Evolutionary conservation across 2,113 vertebrate species (phyloP).

Genomic region (Lepus europaeus): DNA sequence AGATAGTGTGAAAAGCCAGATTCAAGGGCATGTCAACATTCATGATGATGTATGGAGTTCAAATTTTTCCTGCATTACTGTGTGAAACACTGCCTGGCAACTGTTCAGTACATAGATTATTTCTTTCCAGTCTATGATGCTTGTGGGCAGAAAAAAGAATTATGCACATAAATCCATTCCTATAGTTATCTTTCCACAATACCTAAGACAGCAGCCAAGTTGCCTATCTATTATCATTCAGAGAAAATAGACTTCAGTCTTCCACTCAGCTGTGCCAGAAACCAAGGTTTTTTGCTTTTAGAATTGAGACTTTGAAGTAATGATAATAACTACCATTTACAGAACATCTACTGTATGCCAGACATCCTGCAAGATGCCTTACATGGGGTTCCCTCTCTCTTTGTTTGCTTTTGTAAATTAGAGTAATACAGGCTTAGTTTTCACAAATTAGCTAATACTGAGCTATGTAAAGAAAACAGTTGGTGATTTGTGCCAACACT

Average conservation of each 20-base stretch:
- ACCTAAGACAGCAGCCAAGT: conserved; percentile 67
- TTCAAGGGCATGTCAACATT: conserved; percentile 46
- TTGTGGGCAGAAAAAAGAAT: conserved; percentile 66
- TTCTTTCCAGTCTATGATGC: conserved; percentile 65
- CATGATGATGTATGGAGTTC: conserved; percentile 38
- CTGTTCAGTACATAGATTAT: conserved; percentile 58
- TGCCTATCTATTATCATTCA: conserved; percentile 67
- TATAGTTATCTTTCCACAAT: conserved; percentile 70
- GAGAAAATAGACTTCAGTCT: conserved; percentile 70
- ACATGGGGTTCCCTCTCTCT: neutral
- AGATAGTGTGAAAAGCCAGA: conserved; percentile 18
- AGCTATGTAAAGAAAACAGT: conserved; percentile 20
- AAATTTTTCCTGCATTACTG: conserved; percentile 63
- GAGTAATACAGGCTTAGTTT: neutral
- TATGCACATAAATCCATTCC: conserved; percentile 57
- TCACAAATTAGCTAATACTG: neutral
- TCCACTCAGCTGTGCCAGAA: conserved; percentile 59
- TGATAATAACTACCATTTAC: conserved; percentile 73
- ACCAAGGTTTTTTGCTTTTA: conserved; percentile 63
- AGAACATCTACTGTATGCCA: conserved; percentile 43
- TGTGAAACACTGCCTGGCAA: conserved; percentile 64
- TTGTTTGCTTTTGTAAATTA: neutral
- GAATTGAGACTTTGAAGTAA: conserved; percentile 62
- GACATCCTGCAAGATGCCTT: neutral
- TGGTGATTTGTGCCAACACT: neutral